Conservation (phyloP, 2,797 vertebrate species). For the Micromesistius poutassou region DNA sequence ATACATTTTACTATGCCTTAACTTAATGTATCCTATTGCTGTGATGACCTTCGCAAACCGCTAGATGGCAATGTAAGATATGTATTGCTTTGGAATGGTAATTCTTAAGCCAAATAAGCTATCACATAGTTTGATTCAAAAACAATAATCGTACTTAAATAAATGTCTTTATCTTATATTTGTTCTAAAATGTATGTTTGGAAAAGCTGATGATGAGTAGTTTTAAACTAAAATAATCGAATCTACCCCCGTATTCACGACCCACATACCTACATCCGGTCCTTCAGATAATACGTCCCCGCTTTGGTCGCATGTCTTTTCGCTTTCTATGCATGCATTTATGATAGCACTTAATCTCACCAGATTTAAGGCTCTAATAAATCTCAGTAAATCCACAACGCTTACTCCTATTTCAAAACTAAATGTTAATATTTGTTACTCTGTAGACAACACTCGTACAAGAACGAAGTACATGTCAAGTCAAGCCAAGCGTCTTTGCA, state of each 20-base stretch:
- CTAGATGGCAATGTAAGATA: not conserved
- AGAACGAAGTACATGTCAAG: conserved; percentile 55
- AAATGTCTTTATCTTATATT: not conserved
- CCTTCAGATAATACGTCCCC: conserved; percentile 31
- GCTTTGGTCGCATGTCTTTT: not conserved
- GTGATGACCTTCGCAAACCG: not conserved
- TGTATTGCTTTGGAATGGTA: not conserved
- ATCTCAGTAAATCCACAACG: not conserved
- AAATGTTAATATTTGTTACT: not conserved
- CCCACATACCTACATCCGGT: conserved; percentile 44
- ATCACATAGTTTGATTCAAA: not conserved
- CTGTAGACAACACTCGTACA: not conserved
- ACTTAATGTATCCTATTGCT: not conserved
- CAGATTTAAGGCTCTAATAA: not conserved
- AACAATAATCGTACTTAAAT: not conserved
- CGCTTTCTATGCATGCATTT: not conserved
- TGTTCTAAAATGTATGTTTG: not conserved
- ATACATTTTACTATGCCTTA: not conserved
- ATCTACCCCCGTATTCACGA: not conserved
- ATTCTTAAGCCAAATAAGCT: not conserved
- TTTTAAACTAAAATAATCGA: not conserved
- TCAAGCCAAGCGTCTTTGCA: conserved; percentile 52
- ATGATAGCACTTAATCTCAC: not conserved
- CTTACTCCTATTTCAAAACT: not conserved
- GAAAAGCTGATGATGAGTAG: not conserved